A percentile compares a stretch with the other conserved stretches of the same genome.
phyloP scores from a whole-genome alignment of 2,113 vertebrate species.

The Callipepla californica region DNA sequence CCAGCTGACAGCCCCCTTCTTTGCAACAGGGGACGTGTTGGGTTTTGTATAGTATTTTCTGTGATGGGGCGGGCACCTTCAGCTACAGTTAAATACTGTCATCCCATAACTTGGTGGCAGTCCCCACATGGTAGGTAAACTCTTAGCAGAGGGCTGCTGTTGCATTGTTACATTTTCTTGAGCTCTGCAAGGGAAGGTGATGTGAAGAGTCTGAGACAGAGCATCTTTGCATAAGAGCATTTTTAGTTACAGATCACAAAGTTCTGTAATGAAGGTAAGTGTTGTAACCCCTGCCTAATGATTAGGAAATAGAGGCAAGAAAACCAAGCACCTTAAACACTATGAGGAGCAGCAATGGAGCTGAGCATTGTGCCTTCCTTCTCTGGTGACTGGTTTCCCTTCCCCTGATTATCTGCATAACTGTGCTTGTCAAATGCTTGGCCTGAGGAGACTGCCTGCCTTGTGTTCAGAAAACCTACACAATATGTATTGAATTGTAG shows the following conservation, averaged over 20 bases:
- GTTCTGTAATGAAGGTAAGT: neutral
- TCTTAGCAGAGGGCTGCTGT: neutral
- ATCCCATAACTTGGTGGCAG: neutral
- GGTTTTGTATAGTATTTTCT: neutral
- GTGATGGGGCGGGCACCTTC: neutral
- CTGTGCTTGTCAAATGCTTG: neutral
- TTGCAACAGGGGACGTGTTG: neutral
- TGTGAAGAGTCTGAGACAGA: neutral
- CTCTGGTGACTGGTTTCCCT: neutral
- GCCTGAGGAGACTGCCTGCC: neutral
- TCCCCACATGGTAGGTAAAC: neutral
- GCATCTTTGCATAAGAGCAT: neutral
- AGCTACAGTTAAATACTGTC: neutral
- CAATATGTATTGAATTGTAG: neutral
- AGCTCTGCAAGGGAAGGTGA: neutral
- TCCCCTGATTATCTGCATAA: neutral
- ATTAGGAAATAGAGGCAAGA: neutral
- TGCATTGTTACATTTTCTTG: slow-evolving; percentile 19
- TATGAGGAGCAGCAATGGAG: slow-evolving; percentile 31
- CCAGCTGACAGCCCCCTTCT: rapidly evolving
- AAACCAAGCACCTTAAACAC: neutral
- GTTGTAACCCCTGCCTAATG: neutral
- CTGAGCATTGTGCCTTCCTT: neutral
- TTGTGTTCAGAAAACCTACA: neutral
- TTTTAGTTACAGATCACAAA: slow-evolving; percentile 3